Evolutionary conservation across 2,113 vertebrate genomes (phyloP).

Genomic region (Embiotoca jacksoni): DNA sequence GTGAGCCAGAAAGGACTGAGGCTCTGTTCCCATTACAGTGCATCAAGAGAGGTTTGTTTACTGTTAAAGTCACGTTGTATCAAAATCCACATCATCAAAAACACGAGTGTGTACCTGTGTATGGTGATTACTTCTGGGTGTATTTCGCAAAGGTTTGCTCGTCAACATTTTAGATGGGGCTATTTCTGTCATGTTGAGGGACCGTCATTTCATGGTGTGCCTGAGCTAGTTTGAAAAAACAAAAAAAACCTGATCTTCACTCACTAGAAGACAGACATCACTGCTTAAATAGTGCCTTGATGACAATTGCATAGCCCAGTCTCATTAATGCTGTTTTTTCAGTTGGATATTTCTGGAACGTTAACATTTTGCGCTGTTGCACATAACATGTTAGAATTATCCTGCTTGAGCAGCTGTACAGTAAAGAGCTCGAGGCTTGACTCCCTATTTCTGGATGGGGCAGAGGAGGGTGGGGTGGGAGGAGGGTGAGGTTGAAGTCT

Average conservation of each 20-base stretch:
- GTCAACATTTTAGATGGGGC: slow-evolving; percentile 22
- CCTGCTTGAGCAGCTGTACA: slow-evolving; percentile 82
- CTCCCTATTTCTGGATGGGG: slow-evolving; percentile 81
- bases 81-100: slow-evolving; percentile 33
- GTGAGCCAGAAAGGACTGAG: slow-evolving; percentile 21
- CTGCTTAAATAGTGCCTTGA: slow-evolving; percentile 8
- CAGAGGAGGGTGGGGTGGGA: slow-evolving; percentile 53
- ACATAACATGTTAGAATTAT: slow-evolving; percentile 82
- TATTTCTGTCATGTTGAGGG: background rate
- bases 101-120: slow-evolving; percentile 26
- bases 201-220: slow-evolving; percentile 26
- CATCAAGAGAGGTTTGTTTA: slow-evolving; percentile 9
- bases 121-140: slow-evolving; percentile 21
- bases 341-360: slow-evolving; percentile 77
- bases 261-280: slow-evolving; percentile 12
- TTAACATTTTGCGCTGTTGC: slow-evolving; percentile 79
- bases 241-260: background rate
- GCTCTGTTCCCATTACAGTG: slow-evolving; percentile 5
- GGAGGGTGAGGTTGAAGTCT: slow-evolving; percentile 64
- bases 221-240: slow-evolving; percentile 2
- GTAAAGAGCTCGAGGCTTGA: slow-evolving; percentile 77
- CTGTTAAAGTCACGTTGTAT: slow-evolving; percentile 39
- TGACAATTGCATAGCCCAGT: slow-evolving; percentile 25
- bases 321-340: slow-evolving; percentile 64
- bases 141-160: slow-evolving; percentile 22